Conservation (phyloP, 2,888 invertebrate genomes). For the Sylvicola fuscatus region DNA sequence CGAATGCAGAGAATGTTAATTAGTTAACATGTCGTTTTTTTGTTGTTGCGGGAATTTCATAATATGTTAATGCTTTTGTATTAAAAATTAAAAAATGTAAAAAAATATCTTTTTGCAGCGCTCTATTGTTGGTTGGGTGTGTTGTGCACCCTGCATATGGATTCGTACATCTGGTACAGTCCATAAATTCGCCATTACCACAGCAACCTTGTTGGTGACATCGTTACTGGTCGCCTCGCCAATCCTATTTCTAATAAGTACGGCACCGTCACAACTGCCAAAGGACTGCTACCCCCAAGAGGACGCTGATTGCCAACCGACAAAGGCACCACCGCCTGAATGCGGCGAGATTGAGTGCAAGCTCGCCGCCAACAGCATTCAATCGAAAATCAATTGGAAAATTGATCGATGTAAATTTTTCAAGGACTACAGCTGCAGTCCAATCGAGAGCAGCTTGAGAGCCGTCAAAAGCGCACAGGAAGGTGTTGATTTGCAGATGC, state of each 20-base stretch:
- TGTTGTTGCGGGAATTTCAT: too few relatives aligned
- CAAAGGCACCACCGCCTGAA: constrained; percentile 16
- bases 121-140: constrained; percentile 30
- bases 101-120: constrained; percentile 7
- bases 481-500: constrained; percentile 22
- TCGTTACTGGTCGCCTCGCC: constrained; percentile 36
- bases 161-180: constrained; percentile 32
- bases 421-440: constrained; percentile 22
- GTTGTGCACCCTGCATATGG: constrained; percentile 36
- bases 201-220: constrained; percentile 35
- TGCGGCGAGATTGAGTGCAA: constrained; percentile 20
- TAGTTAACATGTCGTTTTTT: too few relatives aligned
- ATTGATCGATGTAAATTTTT: constrained; percentile 23
- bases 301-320: constrained; percentile 20
- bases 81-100: too few relatives aligned
- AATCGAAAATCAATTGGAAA: constrained; percentile 22
- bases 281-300: constrained; percentile 19
- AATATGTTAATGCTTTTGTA: too few relatives aligned
- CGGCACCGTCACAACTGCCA: constrained; percentile 22
- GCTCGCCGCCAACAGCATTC: constrained; percentile 20
- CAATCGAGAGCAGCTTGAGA: constrained; percentile 13
- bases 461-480: constrained; percentile 22
- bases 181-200: constrained; percentile 35
- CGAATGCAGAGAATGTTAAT: too few relatives aligned
- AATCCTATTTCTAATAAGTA: constrained; percentile 33